Evolutionary conservation across 2,113 vertebrate genomes (phyloP).

Genomic region (Salvelinus sp.): DNA sequence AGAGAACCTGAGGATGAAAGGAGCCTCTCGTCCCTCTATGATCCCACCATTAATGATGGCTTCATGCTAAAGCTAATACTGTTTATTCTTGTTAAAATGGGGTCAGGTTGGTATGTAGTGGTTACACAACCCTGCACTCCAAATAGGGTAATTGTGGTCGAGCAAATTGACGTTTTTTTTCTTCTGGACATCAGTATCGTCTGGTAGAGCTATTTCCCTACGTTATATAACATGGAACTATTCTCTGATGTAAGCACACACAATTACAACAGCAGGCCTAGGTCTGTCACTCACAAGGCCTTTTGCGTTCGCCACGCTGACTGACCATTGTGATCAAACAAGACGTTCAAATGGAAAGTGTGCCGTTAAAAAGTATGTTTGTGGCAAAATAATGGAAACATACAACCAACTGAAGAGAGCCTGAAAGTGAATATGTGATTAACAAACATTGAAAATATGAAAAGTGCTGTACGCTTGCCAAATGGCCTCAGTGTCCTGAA

Average conservation of each 20-base stretch:
- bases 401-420: neutral
- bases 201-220: no score
- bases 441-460: conserved; percentile 41
- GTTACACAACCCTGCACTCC: conserved; percentile 48
- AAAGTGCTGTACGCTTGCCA: conserved; percentile 37
- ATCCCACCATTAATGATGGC: conserved; percentile 74
- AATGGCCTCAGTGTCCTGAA: conserved; percentile 35
- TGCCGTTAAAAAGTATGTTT: no score
- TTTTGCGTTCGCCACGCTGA: no score
- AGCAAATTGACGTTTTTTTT: conserved; percentile 25
- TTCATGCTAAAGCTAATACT: conserved; percentile 65
- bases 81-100: conserved; percentile 50
- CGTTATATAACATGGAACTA: no score
- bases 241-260: no score
- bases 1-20: conserved; percentile 73
- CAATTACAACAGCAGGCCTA: neutral
- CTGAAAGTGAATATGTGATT: conserved; percentile 25
- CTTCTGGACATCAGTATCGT: no score
- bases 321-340: neutral
- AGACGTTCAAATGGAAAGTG: neutral
- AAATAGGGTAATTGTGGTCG: conserved; percentile 48
- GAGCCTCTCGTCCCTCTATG: conserved; percentile 69
- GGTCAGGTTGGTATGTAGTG: conserved; percentile 53
- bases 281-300: no score
- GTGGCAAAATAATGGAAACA: no score